Conservation (phyloP, 2,113 vertebrate genomes). For the Trichomycterus rosablanca region DNA sequence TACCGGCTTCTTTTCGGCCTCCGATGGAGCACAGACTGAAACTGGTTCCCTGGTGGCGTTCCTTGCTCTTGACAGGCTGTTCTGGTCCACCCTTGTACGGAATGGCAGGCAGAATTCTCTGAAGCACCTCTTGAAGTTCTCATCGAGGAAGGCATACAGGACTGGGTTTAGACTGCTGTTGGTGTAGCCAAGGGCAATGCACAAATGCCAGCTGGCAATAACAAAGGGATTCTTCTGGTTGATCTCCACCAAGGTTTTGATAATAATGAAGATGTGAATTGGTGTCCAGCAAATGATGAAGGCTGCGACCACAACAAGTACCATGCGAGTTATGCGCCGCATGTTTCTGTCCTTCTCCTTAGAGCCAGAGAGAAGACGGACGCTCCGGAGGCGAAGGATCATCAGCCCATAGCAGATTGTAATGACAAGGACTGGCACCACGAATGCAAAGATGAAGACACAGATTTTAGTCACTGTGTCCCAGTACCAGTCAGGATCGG, state of each 20-base stretch:
- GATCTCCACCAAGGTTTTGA: slow-evolving; percentile 89
- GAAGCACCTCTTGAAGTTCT: slow-evolving; percentile 94
- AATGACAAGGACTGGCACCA: slow-evolving; percentile 89
- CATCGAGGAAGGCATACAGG: slow-evolving; percentile 91
- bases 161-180: too few relatives aligned
- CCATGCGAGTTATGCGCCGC: slow-evolving; percentile 93
- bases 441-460: slow-evolving; percentile 92
- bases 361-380: slow-evolving; percentile 89
- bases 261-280: slow-evolving; percentile 95
- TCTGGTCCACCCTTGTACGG: slow-evolving; percentile 60
- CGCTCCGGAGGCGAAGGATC: slow-evolving; percentile 85
- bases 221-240: slow-evolving; percentile 82
- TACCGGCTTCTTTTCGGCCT: slow-evolving; percentile 66
- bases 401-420: slow-evolving; percentile 91
- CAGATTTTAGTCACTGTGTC: slow-evolving; percentile 93
- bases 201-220: slow-evolving; percentile 88
- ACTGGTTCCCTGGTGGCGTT: slow-evolving; percentile 68
- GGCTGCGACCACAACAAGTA: slow-evolving; percentile 89
- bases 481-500: slow-evolving; percentile 88
- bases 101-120: slow-evolving; percentile 84
- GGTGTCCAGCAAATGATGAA: too few relatives aligned
- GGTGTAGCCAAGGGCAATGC: slow-evolving; percentile 92
- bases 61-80: slow-evolving; percentile 64
- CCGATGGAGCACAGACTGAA: slow-evolving; percentile 74
- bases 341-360: slow-evolving; percentile 92